Percentiles rank a stretch among this genome's conserved stretches.
phyloP scores from a whole-genome alignment of 1,140 invertebrate genomes.

The Cydia amplana region DNA sequence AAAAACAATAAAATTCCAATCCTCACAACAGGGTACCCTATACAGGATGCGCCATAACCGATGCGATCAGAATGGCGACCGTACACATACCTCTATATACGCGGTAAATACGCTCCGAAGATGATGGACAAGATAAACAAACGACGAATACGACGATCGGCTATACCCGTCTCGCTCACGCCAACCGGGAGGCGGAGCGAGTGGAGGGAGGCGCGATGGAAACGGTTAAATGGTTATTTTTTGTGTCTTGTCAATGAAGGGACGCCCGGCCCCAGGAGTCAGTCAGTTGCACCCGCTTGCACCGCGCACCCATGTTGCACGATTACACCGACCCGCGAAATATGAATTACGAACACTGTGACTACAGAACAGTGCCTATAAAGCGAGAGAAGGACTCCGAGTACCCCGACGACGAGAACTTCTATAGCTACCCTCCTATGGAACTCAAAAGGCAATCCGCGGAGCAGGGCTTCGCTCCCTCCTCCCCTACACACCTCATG shows the following conservation, averaged over 20 bases:
- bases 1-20: not conserved
- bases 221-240: slow-evolving; percentile 73
- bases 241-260: slow-evolving; percentile 77
- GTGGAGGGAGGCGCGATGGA: slow-evolving; percentile 62
- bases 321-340: slow-evolving; percentile 40
- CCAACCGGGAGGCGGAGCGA: slow-evolving; percentile 31
- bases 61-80: slow-evolving; percentile 66
- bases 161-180: slow-evolving; percentile 56
- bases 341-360: slow-evolving; percentile 70
- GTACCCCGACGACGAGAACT: slow-evolving; percentile 66
- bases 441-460: slow-evolving; percentile 62
- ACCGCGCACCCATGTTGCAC: slow-evolving; percentile 51
- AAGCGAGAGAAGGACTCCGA: slow-evolving; percentile 65
- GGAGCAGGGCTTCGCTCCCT: slow-evolving; percentile 57
- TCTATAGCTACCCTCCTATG: slow-evolving; percentile 60
- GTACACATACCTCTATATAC: slow-evolving; percentile 50
- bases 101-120: slow-evolving; percentile 59
- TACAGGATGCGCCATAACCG: slow-evolving; percentile 57
- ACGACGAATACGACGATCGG: slow-evolving; percentile 59
- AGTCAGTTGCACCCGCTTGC: slow-evolving; percentile 44
- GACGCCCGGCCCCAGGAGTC: slow-evolving; percentile 54
- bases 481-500: slow-evolving; percentile 71
- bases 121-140: slow-evolving; percentile 74
- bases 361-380: slow-evolving; percentile 59
- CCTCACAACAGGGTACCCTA: not conserved